Conservation (phyloP, 2,888 invertebrate genomes). For the Cheilosia vulpina region DNA sequence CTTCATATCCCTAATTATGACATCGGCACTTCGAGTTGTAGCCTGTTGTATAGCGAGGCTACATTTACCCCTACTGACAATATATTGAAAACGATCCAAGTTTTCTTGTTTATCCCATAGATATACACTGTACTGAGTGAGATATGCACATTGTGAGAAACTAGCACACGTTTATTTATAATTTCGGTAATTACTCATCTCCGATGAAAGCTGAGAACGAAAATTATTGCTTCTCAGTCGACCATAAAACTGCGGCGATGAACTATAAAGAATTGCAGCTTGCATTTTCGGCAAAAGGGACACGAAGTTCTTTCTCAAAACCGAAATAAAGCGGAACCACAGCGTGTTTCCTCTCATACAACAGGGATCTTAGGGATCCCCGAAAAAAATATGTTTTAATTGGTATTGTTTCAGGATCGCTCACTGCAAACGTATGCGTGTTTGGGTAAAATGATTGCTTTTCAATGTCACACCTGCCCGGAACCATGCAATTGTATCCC, state of each 20-base stretch:
- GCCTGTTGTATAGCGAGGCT: too few relatives aligned
- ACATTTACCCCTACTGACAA: neutral
- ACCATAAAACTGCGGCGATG: conserved; percentile 45
- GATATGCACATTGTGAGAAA: conserved; percentile 3
- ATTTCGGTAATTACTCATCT: conserved; percentile 23
- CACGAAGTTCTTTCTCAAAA: conserved; percentile 21
- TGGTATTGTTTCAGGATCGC: conserved; percentile 53
- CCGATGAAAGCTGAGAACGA: conserved; percentile 19
- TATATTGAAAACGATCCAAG: conserved; percentile 36
- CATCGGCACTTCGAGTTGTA: conserved; percentile 6
- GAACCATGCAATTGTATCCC: conserved; percentile 31
- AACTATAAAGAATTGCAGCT: conserved; percentile 34
- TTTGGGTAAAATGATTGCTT: conserved; percentile 34
- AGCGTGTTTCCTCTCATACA: neutral
- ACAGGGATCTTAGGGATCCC: neutral
- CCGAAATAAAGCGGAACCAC: conserved; percentile 34
- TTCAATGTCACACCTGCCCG: conserved; percentile 68
- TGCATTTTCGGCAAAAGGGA: neutral
- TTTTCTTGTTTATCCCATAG: conserved; percentile 8
- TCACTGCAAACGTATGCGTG: neutral
- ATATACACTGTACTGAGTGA: neutral
- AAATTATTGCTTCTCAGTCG: conserved; percentile 24
- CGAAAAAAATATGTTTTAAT: conserved; percentile 36
- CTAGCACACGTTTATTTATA: conserved; percentile 30
- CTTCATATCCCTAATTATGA: conserved; percentile 6